These are phyloP conservation scores for Austrolebias charrua DNA, from an alignment of 2,797 vertebrate genomes.

Conservation along the genomic window DNA sequence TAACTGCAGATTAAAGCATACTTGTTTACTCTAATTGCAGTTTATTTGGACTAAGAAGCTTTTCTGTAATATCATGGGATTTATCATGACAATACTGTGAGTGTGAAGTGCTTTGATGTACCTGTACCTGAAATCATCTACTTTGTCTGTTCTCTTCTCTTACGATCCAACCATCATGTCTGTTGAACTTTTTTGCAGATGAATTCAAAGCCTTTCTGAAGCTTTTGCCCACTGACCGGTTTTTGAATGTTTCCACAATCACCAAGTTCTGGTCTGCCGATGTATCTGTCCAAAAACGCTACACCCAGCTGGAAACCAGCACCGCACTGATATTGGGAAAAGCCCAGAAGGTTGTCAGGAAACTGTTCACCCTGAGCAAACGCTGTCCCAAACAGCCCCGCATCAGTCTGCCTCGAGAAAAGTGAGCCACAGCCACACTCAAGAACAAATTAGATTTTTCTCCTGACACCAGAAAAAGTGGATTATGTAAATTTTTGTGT, in stretches of 20 bases:
- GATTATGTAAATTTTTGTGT: no score
- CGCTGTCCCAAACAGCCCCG: conserved; percentile 90
- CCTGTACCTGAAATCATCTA: background rate
- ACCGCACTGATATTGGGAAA: conserved; percentile 85
- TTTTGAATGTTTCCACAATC: conserved; percentile 89
- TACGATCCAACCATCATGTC: background rate
- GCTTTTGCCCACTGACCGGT: conserved; percentile 87
- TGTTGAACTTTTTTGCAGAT: conserved; percentile 72
- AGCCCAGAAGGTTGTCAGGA: conserved; percentile 87
- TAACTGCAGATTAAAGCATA: conserved; percentile 41
- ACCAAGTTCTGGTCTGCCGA: conserved; percentile 91
- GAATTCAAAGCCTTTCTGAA: conserved; percentile 93
- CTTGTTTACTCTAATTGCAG: conserved; percentile 51
- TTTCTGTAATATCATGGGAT: conserved; percentile 37
- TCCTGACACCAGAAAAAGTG: no score
- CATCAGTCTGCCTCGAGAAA: conserved; percentile 91
- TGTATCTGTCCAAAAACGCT: conserved; percentile 87
- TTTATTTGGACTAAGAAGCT: conserved; percentile 53
- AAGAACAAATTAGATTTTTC: background rate
- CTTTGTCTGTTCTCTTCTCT: conserved; percentile 13
- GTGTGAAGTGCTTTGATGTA: conserved; percentile 18
- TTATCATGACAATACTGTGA: conserved; percentile 19
- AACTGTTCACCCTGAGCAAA: conserved; percentile 95
- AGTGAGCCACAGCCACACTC: conserved; percentile 72
- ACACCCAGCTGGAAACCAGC: conserved; percentile 86